Conservation (phyloP, 2,113 vertebrate species). For the Burhinus bistriatus region DNA sequence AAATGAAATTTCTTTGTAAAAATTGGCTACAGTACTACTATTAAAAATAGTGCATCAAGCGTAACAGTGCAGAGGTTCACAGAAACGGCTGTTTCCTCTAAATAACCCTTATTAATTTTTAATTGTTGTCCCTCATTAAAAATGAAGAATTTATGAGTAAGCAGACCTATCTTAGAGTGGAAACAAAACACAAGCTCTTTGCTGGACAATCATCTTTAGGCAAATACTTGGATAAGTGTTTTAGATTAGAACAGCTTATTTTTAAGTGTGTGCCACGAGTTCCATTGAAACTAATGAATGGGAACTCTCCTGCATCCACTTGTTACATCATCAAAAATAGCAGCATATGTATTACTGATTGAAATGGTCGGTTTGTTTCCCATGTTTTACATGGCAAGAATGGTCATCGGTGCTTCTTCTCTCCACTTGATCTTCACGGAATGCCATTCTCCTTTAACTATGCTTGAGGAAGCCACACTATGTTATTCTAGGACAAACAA, state of each 20-base stretch:
- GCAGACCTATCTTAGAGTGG: background rate
- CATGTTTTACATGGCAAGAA: background rate
- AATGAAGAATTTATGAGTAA: background rate
- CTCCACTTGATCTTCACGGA: background rate
- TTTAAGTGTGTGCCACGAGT: background rate
- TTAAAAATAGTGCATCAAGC: background rate
- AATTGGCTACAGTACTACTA: background rate
- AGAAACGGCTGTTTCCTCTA: background rate
- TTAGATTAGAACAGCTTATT: background rate
- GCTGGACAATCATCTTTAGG: background rate
- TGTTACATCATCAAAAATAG: background rate
- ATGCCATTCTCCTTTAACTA: background rate
- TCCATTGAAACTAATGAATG: background rate
- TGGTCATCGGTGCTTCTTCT: background rate
- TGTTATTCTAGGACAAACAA: background rate
- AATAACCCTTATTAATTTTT: constrained; percentile 23
- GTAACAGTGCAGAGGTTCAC: background rate
- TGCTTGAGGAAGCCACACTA: background rate
- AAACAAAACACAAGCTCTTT: background rate
- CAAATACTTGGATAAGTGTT: background rate
- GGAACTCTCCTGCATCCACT: background rate
- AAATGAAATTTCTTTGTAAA: background rate
- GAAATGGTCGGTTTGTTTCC: background rate
- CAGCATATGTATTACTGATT: background rate
- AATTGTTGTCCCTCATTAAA: background rate